Base-by-base conservation (phyloP, 2,888 invertebrate species). In the Crossocerus cetratus region DNA sequence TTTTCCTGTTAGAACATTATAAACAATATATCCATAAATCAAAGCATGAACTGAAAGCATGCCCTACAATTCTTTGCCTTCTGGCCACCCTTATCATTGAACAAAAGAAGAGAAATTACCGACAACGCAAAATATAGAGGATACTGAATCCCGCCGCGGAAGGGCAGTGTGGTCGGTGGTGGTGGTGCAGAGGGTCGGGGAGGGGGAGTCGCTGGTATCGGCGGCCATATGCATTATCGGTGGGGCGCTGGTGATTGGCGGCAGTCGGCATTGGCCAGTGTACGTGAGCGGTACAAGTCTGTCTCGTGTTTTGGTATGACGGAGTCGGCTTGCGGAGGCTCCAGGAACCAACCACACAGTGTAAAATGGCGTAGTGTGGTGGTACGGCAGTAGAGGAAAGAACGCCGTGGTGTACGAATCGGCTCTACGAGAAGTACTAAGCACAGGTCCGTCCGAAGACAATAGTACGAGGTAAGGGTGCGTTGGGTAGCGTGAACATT, bases 341-440 rank as follows among this genome's bases (percentile, higher is more conserved):
- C 76, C 69, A 72, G 74, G 67, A 70, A 63, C 74, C 73, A 70
- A 63, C 74, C 73, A 65, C 75, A 74, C 67, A 80, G 75, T 82
- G 80, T 32, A 87, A 87, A 87, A 87, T 87, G 87, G 87, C 87
- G 86, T 86, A 85, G 82, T 68, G 61, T 72, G 61, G 69, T 68
- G 72, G 72, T 70, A 72, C 53, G 32, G 8, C 32, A 32, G 32
- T 32, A 3, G 32, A 32, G 32, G 11, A 32, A 32, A 32, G 32
- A 69, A 64, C 68, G 58, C 64, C 65, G 58, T 74, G 32, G 32
- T 32, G 32, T 32, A 32, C 1, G 11, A 32, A 32, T 32, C 32
- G 32, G 32, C 32, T 8, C 8, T 32, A 32, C 32, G 11, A 32
- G 32, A 32, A 32, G 32, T 32, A 32, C 32, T 32, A 2, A 11